Evolutionary conservation across 2,888 invertebrate species (phyloP).

Genomic region (Fabriciana adippe): DNA sequence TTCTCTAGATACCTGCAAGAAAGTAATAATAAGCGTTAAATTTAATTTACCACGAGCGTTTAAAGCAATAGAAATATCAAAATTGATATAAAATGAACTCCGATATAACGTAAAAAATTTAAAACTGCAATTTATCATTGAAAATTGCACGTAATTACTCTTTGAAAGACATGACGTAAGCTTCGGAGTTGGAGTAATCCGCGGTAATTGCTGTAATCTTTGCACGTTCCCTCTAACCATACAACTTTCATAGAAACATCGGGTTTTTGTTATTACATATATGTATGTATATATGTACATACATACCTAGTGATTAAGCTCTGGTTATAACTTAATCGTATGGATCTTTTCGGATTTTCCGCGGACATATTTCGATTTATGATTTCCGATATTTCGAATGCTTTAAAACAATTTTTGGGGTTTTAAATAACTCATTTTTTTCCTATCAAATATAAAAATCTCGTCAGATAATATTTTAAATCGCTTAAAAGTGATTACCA

Average conservation of each 20-base stretch:
- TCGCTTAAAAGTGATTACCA: too few relatives aligned
- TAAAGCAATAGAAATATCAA: constrained; percentile 6
- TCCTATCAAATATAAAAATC: too few relatives aligned
- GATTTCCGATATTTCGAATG: too few relatives aligned
- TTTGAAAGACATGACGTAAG: constrained; percentile 11
- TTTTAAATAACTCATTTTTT: too few relatives aligned
- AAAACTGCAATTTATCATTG: constrained; percentile 14
- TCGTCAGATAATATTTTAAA: too few relatives aligned
- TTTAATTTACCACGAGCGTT: neutral
- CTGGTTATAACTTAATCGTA: too few relatives aligned
- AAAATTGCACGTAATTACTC: constrained; percentile 18
- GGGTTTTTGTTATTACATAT: neutral
- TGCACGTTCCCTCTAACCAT: neutral
- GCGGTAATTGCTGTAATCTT: constrained; percentile 2
- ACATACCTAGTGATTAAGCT: too few relatives aligned
- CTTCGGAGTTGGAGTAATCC: neutral
- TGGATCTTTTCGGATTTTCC: too few relatives aligned
- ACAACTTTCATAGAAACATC: neutral
- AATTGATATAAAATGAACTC: neutral
- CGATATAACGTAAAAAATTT: neutral
- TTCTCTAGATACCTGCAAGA: neutral
- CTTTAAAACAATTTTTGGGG: too few relatives aligned
- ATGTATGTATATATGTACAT: too few relatives aligned
- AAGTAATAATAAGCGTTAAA: neutral
- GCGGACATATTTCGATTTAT: too few relatives aligned